Evolutionary conservation across 1,140 invertebrate genomes (phyloP).

Genomic region (Brachionus calyciflorus): DNA sequence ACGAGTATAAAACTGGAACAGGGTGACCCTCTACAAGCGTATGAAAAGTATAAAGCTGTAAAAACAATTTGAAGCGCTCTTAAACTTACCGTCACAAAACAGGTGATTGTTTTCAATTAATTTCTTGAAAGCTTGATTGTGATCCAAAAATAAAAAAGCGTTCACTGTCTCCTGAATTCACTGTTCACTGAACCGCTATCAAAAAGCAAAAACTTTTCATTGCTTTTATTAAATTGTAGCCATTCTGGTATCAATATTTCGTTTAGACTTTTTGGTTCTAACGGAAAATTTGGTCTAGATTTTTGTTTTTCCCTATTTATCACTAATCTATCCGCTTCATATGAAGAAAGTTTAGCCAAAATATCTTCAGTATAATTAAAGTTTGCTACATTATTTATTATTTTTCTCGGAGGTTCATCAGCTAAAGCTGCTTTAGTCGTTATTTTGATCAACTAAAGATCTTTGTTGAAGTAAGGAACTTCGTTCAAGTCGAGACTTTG

Average conservation of each 20-base stretch:
- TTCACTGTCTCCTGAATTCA: too few species aligned
- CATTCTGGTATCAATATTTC: not conserved
- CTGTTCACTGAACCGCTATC: not conserved
- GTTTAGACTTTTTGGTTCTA: not conserved
- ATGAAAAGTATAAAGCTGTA: constrained; percentile 31
- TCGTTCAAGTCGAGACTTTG: too few species aligned
- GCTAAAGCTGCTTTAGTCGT: not conserved
- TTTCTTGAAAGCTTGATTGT: not conserved
- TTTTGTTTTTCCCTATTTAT: constrained; percentile 20
- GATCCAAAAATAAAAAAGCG: not conserved
- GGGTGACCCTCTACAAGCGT: not conserved
- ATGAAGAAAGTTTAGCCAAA: constrained; percentile 16
- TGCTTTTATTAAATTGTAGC: not conserved
- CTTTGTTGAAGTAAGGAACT: too few species aligned
- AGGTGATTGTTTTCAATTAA: not conserved
- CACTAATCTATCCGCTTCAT: constrained; percentile 31
- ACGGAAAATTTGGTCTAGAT: not conserved
- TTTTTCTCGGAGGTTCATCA: constrained; percentile 12
- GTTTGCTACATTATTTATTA: not conserved
- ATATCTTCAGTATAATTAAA: not conserved
- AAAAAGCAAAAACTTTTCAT: not conserved
- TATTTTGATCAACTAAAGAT: too few species aligned
- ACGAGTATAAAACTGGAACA: not conserved
- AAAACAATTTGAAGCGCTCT: constrained; percentile 6
- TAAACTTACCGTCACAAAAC: constrained; percentile 20